phyloP scores from a whole-genome alignment of 2,113 vertebrate genomes.

The Toxotes chatareus region DNA sequence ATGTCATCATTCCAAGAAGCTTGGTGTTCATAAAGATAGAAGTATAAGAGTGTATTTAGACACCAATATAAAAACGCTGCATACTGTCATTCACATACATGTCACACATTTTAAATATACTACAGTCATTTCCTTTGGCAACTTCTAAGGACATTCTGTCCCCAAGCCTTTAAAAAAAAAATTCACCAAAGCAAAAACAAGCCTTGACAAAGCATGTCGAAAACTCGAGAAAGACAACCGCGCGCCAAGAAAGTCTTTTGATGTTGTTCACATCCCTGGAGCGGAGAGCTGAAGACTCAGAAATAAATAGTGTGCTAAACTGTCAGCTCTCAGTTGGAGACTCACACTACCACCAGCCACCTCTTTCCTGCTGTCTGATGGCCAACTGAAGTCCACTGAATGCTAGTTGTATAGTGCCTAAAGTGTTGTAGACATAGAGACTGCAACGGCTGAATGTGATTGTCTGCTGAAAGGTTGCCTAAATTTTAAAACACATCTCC shows the following conservation, averaged over 20 bases:
- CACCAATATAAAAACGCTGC: not conserved
- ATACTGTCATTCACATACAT: too few species aligned
- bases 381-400: conserved; percentile 7
- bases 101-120: not conserved
- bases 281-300: conserved; percentile 16
- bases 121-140: conserved; percentile 8
- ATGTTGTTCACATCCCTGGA: conserved; percentile 31
- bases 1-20: too few species aligned
- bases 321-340: conserved; percentile 38
- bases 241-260: conserved; percentile 38
- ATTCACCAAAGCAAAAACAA: conserved; percentile 32
- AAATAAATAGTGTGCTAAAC: conserved; percentile 35
- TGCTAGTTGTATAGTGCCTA: not conserved
- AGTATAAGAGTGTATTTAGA: not conserved
- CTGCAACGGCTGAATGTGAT: not conserved
- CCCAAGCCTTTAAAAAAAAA: not conserved
- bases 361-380: conserved; percentile 34
- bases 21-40: too few species aligned
- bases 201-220: conserved; percentile 38
- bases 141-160: conserved; percentile 2
- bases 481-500: not conserved
- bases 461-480: not conserved
- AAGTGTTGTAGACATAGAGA: not conserved
- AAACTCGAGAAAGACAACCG: conserved; percentile 28
- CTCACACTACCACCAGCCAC: conserved; percentile 2